Percentiles rank a stretch among this genome's conserved stretches.
Evolutionary conservation across 2,113 vertebrate species (phyloP).

Genomic region (Albula goreensis): DNA sequence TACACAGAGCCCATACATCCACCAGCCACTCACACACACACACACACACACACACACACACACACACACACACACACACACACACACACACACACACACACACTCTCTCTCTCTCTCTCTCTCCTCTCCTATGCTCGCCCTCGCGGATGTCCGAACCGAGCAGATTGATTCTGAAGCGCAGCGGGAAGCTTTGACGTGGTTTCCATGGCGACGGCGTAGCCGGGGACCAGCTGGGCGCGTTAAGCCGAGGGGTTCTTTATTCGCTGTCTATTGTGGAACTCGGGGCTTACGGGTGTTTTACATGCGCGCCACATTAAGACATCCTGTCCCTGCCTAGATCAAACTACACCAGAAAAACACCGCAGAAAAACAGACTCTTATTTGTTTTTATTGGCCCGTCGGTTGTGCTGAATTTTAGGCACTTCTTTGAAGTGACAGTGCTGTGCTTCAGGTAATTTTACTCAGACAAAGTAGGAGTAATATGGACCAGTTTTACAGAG

Average conservation of each 20-base stretch:
- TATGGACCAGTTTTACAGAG: background rate
- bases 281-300: conserved; percentile 16
- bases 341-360: background rate
- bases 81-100: background rate
- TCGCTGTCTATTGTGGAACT: conserved; percentile 15
- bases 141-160: conserved; percentile 38
- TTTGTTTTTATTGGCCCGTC: background rate
- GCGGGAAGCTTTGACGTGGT: conserved; percentile 53
- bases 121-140: background rate
- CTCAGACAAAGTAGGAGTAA: background rate
- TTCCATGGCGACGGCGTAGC: conserved; percentile 48
- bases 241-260: conserved; percentile 17
- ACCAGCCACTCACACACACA: background rate
- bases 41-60: too few species aligned
- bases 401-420: background rate
- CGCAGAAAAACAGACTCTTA: background rate
- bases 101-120: background rate
- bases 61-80: too few species aligned
- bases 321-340: background rate
- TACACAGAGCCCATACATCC: background rate
- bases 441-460: background rate
- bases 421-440: background rate
- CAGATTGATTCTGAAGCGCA: conserved; percentile 50
- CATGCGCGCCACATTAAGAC: background rate
- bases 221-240: conserved; percentile 11